Conservation (phyloP, 2,113 vertebrate species). For the Psettodes erumei region DNA sequence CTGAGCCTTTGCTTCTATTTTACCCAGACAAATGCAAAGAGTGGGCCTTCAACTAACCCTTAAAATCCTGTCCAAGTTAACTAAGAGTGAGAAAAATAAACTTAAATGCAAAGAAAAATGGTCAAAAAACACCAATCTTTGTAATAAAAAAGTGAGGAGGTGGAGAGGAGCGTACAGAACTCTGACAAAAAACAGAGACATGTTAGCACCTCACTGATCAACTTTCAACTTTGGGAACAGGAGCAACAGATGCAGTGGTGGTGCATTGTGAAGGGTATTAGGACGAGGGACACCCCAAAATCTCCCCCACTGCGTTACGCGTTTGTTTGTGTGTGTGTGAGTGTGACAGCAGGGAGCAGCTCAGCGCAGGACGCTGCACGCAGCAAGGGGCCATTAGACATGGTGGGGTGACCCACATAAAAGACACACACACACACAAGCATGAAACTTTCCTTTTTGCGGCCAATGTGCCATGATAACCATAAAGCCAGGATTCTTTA, state of each 20-base stretch:
- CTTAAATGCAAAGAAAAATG: constrained; percentile 8
- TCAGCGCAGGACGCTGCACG: constrained; percentile 82
- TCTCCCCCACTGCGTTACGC: constrained; percentile 75
- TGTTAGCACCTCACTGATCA: constrained; percentile 70
- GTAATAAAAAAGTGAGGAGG: not conserved
- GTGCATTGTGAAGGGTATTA: constrained; percentile 81
- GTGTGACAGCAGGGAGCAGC: constrained; percentile 80
- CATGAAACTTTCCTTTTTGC: constrained; percentile 73
- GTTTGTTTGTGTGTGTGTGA: constrained; percentile 76
- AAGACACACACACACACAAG: constrained; percentile 71
- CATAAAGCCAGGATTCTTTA: constrained; percentile 77
- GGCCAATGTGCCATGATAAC: constrained; percentile 79
- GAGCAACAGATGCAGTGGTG: constrained; percentile 81
- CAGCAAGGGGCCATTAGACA: constrained; percentile 88
- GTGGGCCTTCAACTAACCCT: constrained; percentile 12
- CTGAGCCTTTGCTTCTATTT: constrained; percentile 23
- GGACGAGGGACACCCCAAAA: constrained; percentile 80
- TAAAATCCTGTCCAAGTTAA: constrained; percentile 22
- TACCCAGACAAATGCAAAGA: constrained; percentile 23
- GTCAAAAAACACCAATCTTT: constrained; percentile 25
- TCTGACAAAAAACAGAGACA: constrained; percentile 38
- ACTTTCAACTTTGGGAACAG: constrained; percentile 81
- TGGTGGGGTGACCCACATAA: constrained; percentile 87
- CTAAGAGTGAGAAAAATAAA: constrained; percentile 15
- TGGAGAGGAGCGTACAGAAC: constrained; percentile 17